Conservation (phyloP, 1,140 invertebrate species). For the Drosophila littoralis region DNA sequence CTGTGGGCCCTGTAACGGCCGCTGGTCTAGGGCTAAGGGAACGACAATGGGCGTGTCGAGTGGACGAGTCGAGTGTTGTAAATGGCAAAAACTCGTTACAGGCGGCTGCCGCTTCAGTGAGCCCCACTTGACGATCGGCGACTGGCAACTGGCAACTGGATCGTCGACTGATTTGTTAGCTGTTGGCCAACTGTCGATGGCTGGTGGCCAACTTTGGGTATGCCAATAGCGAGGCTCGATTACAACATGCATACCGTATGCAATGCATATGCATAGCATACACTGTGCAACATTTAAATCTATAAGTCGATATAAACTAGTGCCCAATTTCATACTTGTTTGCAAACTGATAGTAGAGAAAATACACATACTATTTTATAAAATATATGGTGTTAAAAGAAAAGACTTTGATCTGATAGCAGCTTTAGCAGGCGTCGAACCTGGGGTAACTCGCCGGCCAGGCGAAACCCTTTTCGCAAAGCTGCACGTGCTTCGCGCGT, state of each 20-base stretch:
- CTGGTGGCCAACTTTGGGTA: constrained; percentile 47
- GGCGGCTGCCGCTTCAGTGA: constrained; percentile 50
- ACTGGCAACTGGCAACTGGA: constrained; percentile 33
- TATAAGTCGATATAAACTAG: too few relatives aligned
- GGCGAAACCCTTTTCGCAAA: too few relatives aligned
- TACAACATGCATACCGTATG: constrained; percentile 46
- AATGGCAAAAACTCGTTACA: constrained; percentile 63
- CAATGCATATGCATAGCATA: background rate
- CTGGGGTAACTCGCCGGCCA: too few relatives aligned
- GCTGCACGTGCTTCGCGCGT: background rate
- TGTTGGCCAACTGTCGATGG: constrained; percentile 41
- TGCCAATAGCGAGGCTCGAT: constrained; percentile 45
- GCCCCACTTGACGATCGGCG: constrained; percentile 49
- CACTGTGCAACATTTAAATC: background rate
- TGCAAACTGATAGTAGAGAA: too few relatives aligned
- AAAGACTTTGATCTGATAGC: too few relatives aligned
- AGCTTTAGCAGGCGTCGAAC: too few relatives aligned
- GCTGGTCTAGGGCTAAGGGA: constrained; percentile 3
- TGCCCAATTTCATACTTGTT: too few relatives aligned
- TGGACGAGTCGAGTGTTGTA: constrained; percentile 28
- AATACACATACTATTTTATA: too few relatives aligned
- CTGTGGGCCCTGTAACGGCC: constrained; percentile 14
- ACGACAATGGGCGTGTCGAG: background rate
- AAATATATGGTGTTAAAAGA: too few relatives aligned
- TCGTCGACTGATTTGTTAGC: constrained; percentile 66